Evolutionary conservation across 2,113 vertebrate genomes (phyloP).

Genomic region (Tenebrosternarchus preto): DNA sequence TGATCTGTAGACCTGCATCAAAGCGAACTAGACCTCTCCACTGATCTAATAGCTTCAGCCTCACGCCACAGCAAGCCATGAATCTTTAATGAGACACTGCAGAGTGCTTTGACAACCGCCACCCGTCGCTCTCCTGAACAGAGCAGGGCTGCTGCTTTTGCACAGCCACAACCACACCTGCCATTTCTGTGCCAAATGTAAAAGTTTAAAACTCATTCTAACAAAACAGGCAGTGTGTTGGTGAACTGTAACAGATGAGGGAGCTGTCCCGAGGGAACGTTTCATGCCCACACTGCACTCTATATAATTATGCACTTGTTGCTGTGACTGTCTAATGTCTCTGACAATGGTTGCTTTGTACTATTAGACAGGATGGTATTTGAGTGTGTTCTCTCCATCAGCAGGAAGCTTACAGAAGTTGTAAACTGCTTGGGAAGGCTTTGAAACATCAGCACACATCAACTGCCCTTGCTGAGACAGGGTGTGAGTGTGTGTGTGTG

Average conservation of each 20-base stretch:
- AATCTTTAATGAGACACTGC: conserved; percentile 64
- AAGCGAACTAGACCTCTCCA: conserved; percentile 32
- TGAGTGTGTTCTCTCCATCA: neutral
- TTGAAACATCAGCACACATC: neutral
- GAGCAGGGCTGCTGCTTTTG: neutral
- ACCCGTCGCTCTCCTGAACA: neutral
- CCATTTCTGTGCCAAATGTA: neutral
- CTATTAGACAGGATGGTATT: neutral
- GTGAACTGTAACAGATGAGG: neutral
- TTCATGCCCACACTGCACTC: neutral
- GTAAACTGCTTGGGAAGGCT: neutral
- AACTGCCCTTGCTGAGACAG: neutral
- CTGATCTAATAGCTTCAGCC: conserved; percentile 50
- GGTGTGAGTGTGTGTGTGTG: neutral
- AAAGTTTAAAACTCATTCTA: neutral
- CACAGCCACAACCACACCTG: neutral
- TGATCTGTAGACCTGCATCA: neutral
- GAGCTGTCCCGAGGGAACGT: neutral
- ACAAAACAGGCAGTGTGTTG: neutral
- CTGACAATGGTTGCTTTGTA: neutral
- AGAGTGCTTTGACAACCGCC: conserved; percentile 19
- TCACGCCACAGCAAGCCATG: conserved; percentile 52
- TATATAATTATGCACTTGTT: neutral
- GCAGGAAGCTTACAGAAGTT: neutral
- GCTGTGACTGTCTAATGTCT: neutral